These are phyloP conservation scores for Uromys caudimaculatus DNA, from an alignment of 2,797 vertebrate species.

Conservation along the genomic window DNA sequence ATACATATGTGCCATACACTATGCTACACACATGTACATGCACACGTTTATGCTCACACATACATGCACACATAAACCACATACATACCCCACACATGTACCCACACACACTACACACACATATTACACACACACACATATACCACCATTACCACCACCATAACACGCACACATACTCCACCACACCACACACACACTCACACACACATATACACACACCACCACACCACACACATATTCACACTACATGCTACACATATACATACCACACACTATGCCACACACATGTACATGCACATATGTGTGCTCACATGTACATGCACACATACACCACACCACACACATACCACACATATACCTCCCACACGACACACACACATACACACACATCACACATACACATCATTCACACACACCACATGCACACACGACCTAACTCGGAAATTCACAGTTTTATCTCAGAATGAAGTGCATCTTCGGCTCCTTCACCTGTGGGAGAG, in stretches of 20 bases:
- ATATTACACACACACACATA: not conserved
- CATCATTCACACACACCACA: not conserved
- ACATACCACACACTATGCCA: not conserved
- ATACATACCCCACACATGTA: not conserved
- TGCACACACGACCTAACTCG: not conserved
- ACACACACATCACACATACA: too few species aligned
- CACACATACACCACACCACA: too few species aligned
- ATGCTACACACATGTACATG: not conserved
- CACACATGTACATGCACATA: not conserved
- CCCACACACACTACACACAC: not conserved
- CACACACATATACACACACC: not conserved
- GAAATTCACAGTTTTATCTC: not conserved
- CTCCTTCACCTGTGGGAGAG: constrained; percentile 44
- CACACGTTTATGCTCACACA: not conserved
- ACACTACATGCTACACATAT: not conserved
- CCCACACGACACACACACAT: not conserved
- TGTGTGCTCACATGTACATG: too few species aligned
- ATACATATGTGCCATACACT: not conserved
- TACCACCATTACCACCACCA: not conserved
- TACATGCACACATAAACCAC: not conserved
- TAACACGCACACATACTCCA: too few species aligned
- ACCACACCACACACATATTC: not conserved
- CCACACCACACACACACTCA: too few species aligned
- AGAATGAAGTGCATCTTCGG: not conserved
- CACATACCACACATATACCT: not conserved